A percentile compares a stretch with the other conserved stretches of the same genome.
Conservation (phyloP, 1,140 invertebrate species). For the Drosophila obscura region DNA sequence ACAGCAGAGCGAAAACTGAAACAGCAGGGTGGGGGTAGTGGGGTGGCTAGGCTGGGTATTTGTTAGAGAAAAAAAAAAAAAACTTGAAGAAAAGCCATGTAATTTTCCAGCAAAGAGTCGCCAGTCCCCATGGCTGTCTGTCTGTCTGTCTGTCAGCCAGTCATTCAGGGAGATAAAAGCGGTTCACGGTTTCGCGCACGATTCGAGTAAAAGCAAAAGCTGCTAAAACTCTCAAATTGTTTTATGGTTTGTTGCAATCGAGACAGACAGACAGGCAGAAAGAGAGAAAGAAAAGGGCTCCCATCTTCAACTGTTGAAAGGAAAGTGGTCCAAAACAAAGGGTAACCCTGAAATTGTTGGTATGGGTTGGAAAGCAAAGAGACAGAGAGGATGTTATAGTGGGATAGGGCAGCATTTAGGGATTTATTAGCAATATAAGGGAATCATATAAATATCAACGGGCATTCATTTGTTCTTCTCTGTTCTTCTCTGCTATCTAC, state of each 20-base stretch:
- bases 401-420: no score
- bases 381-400: neutral
- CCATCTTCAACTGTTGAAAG: neutral
- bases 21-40: neutral
- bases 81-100: constrained; percentile 42
- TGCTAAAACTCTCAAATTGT: constrained; percentile 47
- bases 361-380: neutral
- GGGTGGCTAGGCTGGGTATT: neutral
- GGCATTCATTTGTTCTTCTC: no score
- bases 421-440: no score
- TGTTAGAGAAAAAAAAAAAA: constrained; percentile 8
- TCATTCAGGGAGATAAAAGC: constrained; percentile 37
- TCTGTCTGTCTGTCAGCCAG: constrained; percentile 17
- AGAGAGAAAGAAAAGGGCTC: constrained; percentile 27
- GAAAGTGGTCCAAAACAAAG: constrained; percentile 30
- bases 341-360: constrained; percentile 20
- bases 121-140: constrained; percentile 25
- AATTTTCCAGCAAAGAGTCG: constrained; percentile 45
- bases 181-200: constrained; percentile 50
- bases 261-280: no score
- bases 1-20: constrained; percentile 49
- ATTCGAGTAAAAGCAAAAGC: constrained; percentile 48
- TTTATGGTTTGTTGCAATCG: constrained; percentile 24
- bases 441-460: no score
- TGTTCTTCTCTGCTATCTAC: no score